Evolutionary conservation across 2,888 invertebrate species (phyloP).

Genomic region (Molanna angustata): DNA sequence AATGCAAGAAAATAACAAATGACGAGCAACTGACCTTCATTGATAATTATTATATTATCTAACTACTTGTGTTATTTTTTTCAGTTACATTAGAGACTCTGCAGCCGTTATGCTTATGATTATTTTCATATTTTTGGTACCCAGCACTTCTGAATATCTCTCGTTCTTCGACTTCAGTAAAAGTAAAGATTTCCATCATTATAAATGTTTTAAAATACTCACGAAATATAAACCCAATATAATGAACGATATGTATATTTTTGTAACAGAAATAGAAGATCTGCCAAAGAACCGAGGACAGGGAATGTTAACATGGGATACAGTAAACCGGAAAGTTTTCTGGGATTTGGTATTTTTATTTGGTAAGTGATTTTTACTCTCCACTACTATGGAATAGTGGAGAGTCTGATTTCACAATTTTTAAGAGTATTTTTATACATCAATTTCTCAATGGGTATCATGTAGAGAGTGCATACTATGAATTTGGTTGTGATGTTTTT

Average conservation of each 20-base stretch:
- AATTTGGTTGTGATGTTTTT: no score
- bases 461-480: no score
- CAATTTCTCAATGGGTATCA: no score
- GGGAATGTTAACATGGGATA: constrained; percentile 51
- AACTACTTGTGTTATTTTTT: not conserved
- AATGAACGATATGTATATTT: not conserved
- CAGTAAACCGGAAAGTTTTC: constrained; percentile 50
- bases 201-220: not conserved
- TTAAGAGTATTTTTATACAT: no score
- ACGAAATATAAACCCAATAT: not conserved
- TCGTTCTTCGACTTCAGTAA: constrained; percentile 28
- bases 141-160: constrained; percentile 45
- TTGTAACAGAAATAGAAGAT: constrained; percentile 5
- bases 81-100: constrained; percentile 13
- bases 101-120: constrained; percentile 42
- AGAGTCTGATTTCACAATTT: no score
- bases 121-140: constrained; percentile 52
- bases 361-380: no score
- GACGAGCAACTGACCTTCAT: no score
- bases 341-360: constrained; percentile 59
- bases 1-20: no score
- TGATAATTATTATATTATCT: no score
- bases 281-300: constrained; percentile 35
- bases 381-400: no score
- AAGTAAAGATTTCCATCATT: constrained; percentile 3